Conservation (phyloP, 2,888 invertebrate genomes). For the Drosophila seclusa region DNA sequence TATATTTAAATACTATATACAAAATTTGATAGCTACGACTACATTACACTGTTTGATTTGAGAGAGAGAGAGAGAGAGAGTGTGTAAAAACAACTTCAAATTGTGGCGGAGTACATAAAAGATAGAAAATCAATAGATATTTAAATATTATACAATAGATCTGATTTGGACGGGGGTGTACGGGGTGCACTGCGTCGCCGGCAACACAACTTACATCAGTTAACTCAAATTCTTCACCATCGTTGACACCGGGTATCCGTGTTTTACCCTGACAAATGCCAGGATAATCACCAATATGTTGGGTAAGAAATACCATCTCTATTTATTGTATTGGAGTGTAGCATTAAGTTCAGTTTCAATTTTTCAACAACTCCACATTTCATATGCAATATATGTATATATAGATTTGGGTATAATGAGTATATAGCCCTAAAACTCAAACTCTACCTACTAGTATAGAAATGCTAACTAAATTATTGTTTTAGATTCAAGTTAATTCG, state of each 20-base stretch:
- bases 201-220: conserved; percentile 91
- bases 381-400: conserved; percentile 7
- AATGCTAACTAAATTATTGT: conserved; percentile 22
- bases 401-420: conserved; percentile 28
- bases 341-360: conserved; percentile 24
- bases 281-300: conserved; percentile 94
- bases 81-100: conserved; percentile 55
- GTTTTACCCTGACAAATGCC: conserved; percentile 98
- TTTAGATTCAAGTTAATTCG: conserved; percentile 38
- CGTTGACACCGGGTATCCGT: conserved; percentile 97
- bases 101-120: conserved; percentile 51
- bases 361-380: conserved; percentile 33
- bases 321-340: conserved; percentile 75
- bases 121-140: conserved; percentile 49
- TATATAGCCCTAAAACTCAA: conserved; percentile 21
- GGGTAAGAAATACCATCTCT: conserved; percentile 93
- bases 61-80: conserved; percentile 1
- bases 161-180: conserved; percentile 22
- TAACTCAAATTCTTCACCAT: conserved; percentile 93
- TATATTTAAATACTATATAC: conserved; percentile 82
- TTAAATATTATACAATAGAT: conserved; percentile 62
- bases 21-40: conserved; percentile 66
- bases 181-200: conserved; percentile 41
- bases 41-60: conserved; percentile 27
- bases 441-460: conserved; percentile 22